Base-by-base conservation (phyloP, 2,113 vertebrate genomes). In the Caracal caracal region DNA sequence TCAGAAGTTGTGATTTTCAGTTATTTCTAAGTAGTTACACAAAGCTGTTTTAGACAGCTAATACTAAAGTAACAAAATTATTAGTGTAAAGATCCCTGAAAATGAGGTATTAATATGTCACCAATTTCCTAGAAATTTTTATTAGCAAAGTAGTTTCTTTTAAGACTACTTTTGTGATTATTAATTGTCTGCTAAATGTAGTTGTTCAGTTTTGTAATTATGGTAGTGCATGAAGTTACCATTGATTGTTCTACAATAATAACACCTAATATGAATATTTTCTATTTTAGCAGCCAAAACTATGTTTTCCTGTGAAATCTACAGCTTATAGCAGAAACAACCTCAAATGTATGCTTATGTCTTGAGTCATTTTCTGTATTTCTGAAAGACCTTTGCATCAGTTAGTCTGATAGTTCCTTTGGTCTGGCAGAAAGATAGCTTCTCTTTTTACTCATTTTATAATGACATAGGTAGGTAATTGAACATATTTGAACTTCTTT, bases 51-150 rank as follows among this genome's bases (percentile, higher is more conserved):
- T 40, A 78, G 35, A 78, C 19, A 65, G 30, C 16, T 78, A 90
- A 93, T 79, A 37, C 9, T 85, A 19, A 79, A 83, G 10, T 75
- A 68, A 89, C 59, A 96, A 88, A 97, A 61, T 73, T 86, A 16
- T 71, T 92, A 43, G 2, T 85, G n/a, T 88, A 75, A 90, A 92
- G 61, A 65, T 83, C 51, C 26, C 59, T 95, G 85, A 37, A 49
- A 93, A 81, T 86, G 51, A 88, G 26, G 20, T 93, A 37, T 71
- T 79, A 83, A 90, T 68, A 79, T 88, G 33, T 88, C 33, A 68
- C 33, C 19, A 43, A 7, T 94, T 94, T 88, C 37, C 22, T 94
- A 86, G 65, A 71, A 82, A 61, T 75, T 96, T 92, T 96, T 89
- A 56, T 89, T 80, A 80, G 56, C 30, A 68, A 35, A 83, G 17